phyloP scores from a whole-genome alignment of 2,113 vertebrate genomes.

The Arenaria interpres region DNA sequence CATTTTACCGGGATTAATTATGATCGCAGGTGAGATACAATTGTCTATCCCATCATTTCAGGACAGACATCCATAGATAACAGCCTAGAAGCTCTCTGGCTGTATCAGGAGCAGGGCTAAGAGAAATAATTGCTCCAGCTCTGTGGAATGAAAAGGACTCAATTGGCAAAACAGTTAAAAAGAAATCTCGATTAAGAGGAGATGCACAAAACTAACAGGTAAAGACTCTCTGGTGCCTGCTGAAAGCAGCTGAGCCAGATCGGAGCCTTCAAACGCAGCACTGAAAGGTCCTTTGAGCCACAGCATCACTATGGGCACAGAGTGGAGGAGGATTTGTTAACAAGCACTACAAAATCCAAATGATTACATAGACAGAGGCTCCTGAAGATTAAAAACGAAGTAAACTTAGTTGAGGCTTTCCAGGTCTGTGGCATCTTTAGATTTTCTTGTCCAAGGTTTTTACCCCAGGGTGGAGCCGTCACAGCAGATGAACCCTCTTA shows the following conservation, averaged over 20 bases:
- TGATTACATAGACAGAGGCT: neutral
- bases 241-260: neutral
- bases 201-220: neutral
- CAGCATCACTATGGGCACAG: neutral
- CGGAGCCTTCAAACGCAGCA: neutral
- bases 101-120: slow-evolving; percentile 62
- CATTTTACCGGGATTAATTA: slow-evolving; percentile 24
- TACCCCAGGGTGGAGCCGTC: neutral
- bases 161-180: slow-evolving; percentile 45
- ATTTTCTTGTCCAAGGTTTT: neutral
- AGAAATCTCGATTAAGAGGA: neutral
- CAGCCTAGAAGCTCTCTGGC: slow-evolving; percentile 57
- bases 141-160: slow-evolving; percentile 49
- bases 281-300: neutral
- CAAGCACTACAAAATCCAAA: neutral
- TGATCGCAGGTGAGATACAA: slow-evolving; percentile 54
- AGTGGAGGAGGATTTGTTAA: neutral
- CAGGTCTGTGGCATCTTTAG: neutral
- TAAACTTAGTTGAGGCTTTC: neutral
- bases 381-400: neutral
- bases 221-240: neutral
- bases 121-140: slow-evolving; percentile 68
- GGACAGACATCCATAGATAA: slow-evolving; percentile 54
- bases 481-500: neutral
- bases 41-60: slow-evolving; percentile 55